Percentiles rank a stretch among this genome's conserved stretches.
Evolutionary conservation across 2,888 invertebrate genomes (phyloP).

Genomic region (Drosophila nigritarsus): DNA sequence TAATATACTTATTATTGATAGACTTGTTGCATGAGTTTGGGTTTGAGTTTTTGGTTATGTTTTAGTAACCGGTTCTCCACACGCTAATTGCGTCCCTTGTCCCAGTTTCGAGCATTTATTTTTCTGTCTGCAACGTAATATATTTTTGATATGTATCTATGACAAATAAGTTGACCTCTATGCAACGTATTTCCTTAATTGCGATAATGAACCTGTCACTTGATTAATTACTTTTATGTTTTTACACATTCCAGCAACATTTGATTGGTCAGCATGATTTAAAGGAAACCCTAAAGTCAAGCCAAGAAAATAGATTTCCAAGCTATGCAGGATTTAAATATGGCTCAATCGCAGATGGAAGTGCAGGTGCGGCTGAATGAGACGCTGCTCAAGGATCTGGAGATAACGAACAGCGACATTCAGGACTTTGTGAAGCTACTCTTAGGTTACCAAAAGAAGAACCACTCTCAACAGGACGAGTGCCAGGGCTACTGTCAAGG

Average conservation of each 20-base stretch:
- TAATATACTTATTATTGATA: not conserved
- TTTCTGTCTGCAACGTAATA: not conserved
- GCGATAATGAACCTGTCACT: not conserved
- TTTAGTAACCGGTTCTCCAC: not conserved
- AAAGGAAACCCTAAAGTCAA: not conserved
- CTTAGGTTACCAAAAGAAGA: constrained; percentile 61
- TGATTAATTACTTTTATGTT: not conserved
- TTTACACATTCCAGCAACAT: not conserved
- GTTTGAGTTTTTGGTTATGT: not conserved
- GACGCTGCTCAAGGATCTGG: constrained; percentile 43
- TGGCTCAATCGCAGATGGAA: constrained; percentile 30
- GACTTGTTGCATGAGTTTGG: not conserved
- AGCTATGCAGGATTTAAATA: constrained; percentile 56
- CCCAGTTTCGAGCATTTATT: not conserved
- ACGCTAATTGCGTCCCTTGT: constrained; percentile 20
- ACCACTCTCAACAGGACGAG: constrained; percentile 61
- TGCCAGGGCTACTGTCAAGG: constrained; percentile 87
- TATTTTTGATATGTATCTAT: not conserved
- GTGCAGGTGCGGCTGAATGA: constrained; percentile 42
- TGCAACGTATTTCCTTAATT: constrained; percentile 11
- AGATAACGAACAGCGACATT: constrained; percentile 75
- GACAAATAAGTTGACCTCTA: constrained; percentile 1
- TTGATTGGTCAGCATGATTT: constrained; percentile 24
- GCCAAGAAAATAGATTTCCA: not conserved
- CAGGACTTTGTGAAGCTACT: constrained; percentile 74